phyloP scores from a whole-genome alignment of 2,797 vertebrate genomes.

The Catamblyrhynchus diadema region DNA sequence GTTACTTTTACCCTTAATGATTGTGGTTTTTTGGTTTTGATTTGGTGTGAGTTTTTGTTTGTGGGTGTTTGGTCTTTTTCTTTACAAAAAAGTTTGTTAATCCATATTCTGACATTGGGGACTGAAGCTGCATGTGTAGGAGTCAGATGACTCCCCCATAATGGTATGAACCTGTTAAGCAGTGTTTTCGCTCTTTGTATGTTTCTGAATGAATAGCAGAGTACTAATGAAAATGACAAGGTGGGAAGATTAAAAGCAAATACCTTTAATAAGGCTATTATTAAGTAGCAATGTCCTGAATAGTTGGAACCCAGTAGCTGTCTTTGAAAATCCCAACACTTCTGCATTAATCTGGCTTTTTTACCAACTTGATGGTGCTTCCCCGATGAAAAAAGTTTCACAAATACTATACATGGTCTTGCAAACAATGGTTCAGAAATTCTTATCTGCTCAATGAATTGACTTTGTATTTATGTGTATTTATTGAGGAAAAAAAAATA shows the following conservation, averaged over 20 bases:
- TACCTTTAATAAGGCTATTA: background rate
- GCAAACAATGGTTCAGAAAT: background rate
- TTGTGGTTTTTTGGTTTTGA: background rate
- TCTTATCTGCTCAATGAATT: background rate
- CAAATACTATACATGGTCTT: background rate
- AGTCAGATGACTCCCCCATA: background rate
- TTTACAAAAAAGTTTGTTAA: background rate
- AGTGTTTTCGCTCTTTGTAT: background rate
- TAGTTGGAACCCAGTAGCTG: background rate
- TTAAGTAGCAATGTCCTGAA: background rate
- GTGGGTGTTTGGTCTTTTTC: background rate
- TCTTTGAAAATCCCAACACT: background rate
- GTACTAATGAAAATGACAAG: background rate
- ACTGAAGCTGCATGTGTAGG: background rate
- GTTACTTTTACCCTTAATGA: background rate
- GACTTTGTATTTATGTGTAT: background rate
- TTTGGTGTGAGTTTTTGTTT: background rate
- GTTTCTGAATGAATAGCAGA: background rate
- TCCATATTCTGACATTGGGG: background rate
- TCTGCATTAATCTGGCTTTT: background rate
- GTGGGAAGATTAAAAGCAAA: background rate
- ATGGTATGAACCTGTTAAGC: background rate
- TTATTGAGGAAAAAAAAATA: background rate
- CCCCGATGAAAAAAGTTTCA: background rate
- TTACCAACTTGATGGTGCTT: background rate